Percentiles rank a stretch among this genome's conserved stretches.
These are phyloP conservation scores for Leptinotarsa texana DNA, from an alignment of 1,140 invertebrate genomes.

Conservation along the genomic window DNA sequence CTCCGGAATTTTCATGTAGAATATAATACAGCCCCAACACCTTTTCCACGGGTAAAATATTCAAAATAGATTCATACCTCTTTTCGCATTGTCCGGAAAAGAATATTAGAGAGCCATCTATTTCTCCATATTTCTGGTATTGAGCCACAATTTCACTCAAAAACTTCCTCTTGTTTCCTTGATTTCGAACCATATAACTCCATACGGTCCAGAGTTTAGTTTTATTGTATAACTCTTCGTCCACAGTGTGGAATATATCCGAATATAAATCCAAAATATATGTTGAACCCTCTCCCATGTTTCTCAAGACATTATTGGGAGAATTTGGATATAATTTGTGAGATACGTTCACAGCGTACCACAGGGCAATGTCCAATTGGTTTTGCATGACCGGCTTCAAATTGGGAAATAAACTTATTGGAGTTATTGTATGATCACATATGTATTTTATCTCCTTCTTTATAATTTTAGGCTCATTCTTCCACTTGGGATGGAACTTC, in stretches of 20 bases:
- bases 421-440: too few relatives aligned
- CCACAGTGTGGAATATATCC: not conserved
- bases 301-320: not conserved
- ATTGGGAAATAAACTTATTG: not conserved
- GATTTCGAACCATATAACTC: not conserved
- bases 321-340: not conserved
- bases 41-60: too few relatives aligned
- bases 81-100: too few relatives aligned
- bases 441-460: too few relatives aligned
- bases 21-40: not conserved
- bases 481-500: too few relatives aligned
- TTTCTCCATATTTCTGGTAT: too few relatives aligned
- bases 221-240: not conserved
- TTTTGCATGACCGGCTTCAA: not conserved
- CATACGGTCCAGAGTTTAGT: not conserved
- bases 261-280: not conserved
- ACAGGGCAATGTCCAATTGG: not conserved
- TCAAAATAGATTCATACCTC: too few relatives aligned
- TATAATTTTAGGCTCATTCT: too few relatives aligned
- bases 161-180: not conserved
- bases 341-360: not conserved
- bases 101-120: too few relatives aligned
- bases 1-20: not conserved
- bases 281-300: not conserved
- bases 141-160: not conserved